Evolutionary conservation across 2,797 vertebrate genomes (phyloP), one percentile per base, ranked within the genome.

Genomic region (Lithobates sylvaticus): DNA sequence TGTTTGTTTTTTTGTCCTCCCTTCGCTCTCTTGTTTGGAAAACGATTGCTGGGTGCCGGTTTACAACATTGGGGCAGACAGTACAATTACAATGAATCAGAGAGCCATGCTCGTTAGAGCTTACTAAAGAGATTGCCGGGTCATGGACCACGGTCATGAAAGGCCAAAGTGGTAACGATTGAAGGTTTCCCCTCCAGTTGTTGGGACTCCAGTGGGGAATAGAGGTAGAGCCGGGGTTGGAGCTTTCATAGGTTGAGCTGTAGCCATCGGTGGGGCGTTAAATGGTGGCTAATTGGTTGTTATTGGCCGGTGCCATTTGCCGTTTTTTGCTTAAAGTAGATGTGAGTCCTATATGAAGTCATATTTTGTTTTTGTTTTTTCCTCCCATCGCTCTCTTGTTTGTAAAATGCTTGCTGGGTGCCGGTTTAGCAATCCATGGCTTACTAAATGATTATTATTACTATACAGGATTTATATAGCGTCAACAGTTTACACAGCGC

Each of bases 371-470:
- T 75, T 94, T 39, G 1, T 29, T 47, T 18, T 29, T 65, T 13
- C 65, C 32, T 44, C 34, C 70, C 32, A 29, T 54, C 65, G 34
- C 13, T 95, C 61, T 64, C 61, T 64, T 64, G 61, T 10, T 94
- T 93, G 94, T 93, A 89, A 92, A 93, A 91, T 92, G 93, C 94
- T 95, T 94, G n/a, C 94, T 94, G 93, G 91, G 94, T 94, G 95
- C 94, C 95, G 95, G 96, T 94, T 94, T 94, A 91, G 94, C 94
- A 94, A 96, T 94, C 95, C 94, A 91, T 92, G 91, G 94, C 93
- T 95, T 93, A 94, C 94, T 95, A 95, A 96, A 95, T n/a, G n/a
- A n/a, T n/a, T n/a, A n/a, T n/a, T n/a, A n/a, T n/a, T n/a, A n/a
- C n/a, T n/a, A n/a, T n/a, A n/a, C n/a, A n/a, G n/a, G n/a, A n/a